A percentile compares a stretch with the other conserved stretches of the same genome.
These are phyloP conservation scores for Lateolabrax maculatus DNA, from an alignment of 2,797 vertebrate species.

Conservation along the genomic window DNA sequence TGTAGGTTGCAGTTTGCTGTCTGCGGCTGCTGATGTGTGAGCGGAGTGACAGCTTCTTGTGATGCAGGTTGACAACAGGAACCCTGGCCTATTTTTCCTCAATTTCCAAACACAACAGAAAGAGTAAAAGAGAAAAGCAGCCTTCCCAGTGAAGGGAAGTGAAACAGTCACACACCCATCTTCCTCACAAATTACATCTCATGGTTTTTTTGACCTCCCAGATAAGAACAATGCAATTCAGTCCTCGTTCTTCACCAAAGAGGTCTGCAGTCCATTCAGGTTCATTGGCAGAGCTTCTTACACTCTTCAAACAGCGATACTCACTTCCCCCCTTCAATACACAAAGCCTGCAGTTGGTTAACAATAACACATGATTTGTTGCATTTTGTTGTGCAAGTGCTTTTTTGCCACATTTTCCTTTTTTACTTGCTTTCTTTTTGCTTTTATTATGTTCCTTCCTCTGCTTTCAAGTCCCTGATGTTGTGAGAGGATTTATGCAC, in stretches of 20 bases:
- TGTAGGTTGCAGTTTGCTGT: background rate
- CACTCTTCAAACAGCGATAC: background rate
- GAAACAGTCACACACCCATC: background rate
- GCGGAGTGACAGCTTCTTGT: background rate
- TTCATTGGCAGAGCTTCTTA: background rate
- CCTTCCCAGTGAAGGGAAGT: background rate
- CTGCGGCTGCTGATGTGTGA: background rate
- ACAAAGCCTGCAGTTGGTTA: slow-evolving; percentile 1
- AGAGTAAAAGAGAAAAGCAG: background rate
- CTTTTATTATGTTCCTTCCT: background rate
- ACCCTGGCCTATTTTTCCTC: background rate
- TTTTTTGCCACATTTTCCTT: background rate
- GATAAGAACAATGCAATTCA: background rate
- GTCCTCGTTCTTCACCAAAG: too few relatives aligned
- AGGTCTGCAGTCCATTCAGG: background rate
- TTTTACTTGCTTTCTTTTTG: background rate
- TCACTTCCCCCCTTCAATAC: background rate
- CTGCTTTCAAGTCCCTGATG: background rate
- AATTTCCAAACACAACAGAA: background rate
- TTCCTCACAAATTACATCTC: background rate
- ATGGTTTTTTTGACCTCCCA: background rate
- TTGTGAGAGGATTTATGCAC: background rate
- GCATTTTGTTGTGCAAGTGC: background rate
- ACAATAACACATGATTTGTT: background rate
- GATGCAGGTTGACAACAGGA: slow-evolving; percentile 1